Evolutionary conservation across 2,888 invertebrate genomes (phyloP), one percentile per base, ranked within the genome.

Genomic region (Noctua pronuba): DNA sequence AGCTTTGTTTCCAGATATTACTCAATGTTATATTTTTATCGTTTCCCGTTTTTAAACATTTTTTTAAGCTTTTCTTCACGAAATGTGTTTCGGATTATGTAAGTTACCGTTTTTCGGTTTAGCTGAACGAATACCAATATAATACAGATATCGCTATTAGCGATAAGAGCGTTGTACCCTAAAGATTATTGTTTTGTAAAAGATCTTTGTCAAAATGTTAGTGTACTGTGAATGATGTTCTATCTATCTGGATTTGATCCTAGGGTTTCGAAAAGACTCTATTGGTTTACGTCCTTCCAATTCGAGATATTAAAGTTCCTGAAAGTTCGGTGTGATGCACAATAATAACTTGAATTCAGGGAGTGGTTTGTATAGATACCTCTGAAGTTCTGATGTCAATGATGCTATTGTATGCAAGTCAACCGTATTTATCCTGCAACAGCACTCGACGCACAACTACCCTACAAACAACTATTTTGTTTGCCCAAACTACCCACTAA

Each of bases 401-500:
- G 41, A 10, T n/a, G 31, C 21, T 72, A 44, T 58, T 69, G 21
- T 69, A 46, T 46, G 38, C 21, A 18, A 21, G 46, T 49, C 49
- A 16, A 3, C 21, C 6, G 55, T n/a, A 18, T 35, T 79, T 35
- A 24, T 49, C 18, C 10, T 7, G 8, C 44, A 64, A 5, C 41
- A 21, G 38, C 18, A 35, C 18, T 46, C 35, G n/a, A 16, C 52
- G 38, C 41, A 62, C n/a, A 28, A 18, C 49, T 41, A 41, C 55
- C 64, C 52, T 24, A 55, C 7, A 31, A 16, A 41, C 28, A 66
- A n/a, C 64, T 49, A 67, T 44, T 75, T 55, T 52, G 69, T 60
- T 38, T 16, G 46, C 52, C 44, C 70, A 67, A 72, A 82, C 69
- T 58, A 64, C 1, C 24, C 44, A 35, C 80, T 31, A 72, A 81